Evolutionary conservation across 30 jellyfish, hydroid and myxozoan species (phyloP), one percentile per base, ranked within the genome.

Genomic region (Aurelia sp.): DNA sequence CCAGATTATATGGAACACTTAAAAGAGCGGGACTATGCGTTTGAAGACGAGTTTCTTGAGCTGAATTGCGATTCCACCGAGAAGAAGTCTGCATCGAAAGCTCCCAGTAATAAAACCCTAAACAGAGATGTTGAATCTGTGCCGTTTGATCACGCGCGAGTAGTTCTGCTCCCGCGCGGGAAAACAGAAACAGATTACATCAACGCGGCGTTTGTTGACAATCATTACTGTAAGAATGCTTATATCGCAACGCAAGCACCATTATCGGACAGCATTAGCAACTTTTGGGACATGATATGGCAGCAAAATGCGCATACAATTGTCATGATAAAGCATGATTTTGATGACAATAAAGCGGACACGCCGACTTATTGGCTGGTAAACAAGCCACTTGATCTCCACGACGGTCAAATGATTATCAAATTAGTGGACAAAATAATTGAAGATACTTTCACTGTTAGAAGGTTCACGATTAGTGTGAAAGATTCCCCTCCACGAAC

Each of bases 211-310:
- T 80, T 61, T 48, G 59, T 93, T 31, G 88, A 76, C 62, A 78
- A 95, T 51, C 88, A 75, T 66, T 30, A 40, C 31, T 52, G 18
- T 22, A 55, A 75, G 44, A 31, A 63, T 52, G 93, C 92, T 9
- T 93, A 87, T 75, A 81, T 93, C 6, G 97, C 96, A 21, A 74
- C 98, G 5, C 98, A 93, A 73, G 92, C 85, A 22, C 98, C 98
- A 2, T 60, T 82, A 66, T 62, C 78, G 52, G 74, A 65, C 23
- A 71, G 84, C 16, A n/a, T 85, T 8, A 79, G 66, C 23, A 96
- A 93, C 44, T 93, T 93, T 71, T 93, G 97, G 97, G 92, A 50
- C 55, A 93, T 93, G 98, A 70, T 93, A 6, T 88, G 95, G 91
- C 97, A 93, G 78, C 71, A 86, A 27, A 67, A 93, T 12, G 71